Conservation (phyloP, 2,888 invertebrate species). For the Stegana nigrithorax region DNA sequence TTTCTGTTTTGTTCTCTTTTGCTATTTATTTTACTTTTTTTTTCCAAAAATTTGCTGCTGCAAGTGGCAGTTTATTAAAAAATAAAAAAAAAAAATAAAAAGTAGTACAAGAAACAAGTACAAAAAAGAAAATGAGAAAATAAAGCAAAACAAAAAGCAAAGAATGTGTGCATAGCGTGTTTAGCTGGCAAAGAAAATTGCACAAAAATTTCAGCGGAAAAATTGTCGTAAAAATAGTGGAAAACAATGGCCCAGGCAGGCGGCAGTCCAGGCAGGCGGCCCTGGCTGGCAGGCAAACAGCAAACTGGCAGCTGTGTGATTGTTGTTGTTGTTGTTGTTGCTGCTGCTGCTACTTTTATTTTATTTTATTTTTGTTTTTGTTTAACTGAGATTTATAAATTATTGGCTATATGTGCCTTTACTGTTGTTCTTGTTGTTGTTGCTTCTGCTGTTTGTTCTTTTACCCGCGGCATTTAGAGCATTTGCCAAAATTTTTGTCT, state of each 20-base stretch:
- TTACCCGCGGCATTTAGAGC: no score
- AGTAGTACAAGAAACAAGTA: slow-evolving; percentile 1
- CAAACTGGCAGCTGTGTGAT: not conserved
- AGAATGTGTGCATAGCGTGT: slow-evolving; percentile 30
- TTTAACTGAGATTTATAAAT: no score
- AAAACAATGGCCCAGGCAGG: no score
- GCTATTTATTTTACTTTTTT: slow-evolving; percentile 4
- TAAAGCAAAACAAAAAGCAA: slow-evolving; percentile 19
- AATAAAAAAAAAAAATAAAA: slow-evolving; percentile 30
- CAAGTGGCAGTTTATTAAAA: slow-evolving; percentile 60
- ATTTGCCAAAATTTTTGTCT: no score
- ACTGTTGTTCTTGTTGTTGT: slow-evolving; percentile 38
- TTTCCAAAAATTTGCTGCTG: slow-evolving; percentile 43
- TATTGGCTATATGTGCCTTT: slow-evolving; percentile 29
- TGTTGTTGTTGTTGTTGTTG: no score
- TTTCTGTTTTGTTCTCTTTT: slow-evolving; percentile 9
- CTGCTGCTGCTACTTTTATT: no score
- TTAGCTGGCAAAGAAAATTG: slow-evolving; percentile 35
- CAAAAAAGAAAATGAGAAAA: not conserved
- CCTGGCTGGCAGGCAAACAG: no score
- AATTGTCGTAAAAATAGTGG: not conserved
- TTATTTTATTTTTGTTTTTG: no score
- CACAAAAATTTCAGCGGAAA: slow-evolving; percentile 3
- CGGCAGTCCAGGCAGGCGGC: no score
- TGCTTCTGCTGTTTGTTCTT: slow-evolving; percentile 40